Percentiles rank a stretch among this genome's conserved stretches.
Conservation (phyloP, 2,888 invertebrate species). For the Nasonia oneida region DNA sequence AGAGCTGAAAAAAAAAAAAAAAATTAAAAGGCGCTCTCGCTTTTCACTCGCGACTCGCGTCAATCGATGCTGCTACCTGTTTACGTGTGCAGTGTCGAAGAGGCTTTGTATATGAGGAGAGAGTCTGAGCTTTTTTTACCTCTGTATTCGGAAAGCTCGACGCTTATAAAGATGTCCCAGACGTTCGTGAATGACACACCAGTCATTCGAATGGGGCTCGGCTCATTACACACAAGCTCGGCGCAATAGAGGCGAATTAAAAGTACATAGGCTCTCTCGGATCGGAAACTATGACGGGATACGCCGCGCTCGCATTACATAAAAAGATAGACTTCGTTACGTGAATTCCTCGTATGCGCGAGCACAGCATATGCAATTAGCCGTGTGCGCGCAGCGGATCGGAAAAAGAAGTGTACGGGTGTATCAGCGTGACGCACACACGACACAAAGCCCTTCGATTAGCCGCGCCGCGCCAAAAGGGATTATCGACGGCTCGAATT, state of each 20-base stretch:
- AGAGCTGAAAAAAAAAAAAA: not conserved
- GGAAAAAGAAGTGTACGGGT: not conserved
- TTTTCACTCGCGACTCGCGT: not conserved
- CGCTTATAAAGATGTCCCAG: too few species aligned
- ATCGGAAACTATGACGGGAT: conserved; percentile 10
- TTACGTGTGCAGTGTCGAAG: not conserved
- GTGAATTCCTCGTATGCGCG: not conserved
- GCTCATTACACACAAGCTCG: not conserved
- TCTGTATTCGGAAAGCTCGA: not conserved
- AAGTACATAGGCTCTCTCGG: not conserved
- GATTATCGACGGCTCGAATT: conserved; percentile 35
- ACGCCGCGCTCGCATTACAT: not conserved
- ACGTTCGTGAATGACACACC: too few species aligned
- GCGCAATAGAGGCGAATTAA: not conserved
- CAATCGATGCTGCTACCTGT: not conserved
- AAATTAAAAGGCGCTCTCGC: not conserved
- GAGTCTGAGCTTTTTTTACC: not conserved
- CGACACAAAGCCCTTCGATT: conserved; percentile 25
- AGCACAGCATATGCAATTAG: not conserved
- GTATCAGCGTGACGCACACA: conserved; percentile 24
- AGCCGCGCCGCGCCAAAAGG: conserved; percentile 15
- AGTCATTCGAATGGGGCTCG: too few species aligned
- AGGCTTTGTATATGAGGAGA: too few species aligned
- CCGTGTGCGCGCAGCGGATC: conserved; percentile 26
- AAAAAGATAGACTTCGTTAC: conserved; percentile 26